Evolutionary conservation across 2,888 invertebrate genomes (phyloP).

Genomic region (Dorcus parallelipipedus): DNA sequence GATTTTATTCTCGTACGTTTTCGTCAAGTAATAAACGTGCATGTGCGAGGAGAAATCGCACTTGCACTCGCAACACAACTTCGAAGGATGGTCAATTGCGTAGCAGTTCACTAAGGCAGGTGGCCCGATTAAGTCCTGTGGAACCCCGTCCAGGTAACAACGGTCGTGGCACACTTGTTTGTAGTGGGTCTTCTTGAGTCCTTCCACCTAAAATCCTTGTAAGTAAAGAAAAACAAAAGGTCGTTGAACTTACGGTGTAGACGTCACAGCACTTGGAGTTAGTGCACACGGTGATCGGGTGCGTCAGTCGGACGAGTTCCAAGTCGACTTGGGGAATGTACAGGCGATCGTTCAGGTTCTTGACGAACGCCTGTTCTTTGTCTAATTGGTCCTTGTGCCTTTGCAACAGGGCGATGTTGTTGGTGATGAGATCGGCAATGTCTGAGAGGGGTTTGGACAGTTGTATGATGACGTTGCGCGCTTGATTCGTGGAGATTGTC

Average conservation of each 20-base stretch:
- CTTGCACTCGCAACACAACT: constrained; percentile 32
- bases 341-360: constrained; percentile 16
- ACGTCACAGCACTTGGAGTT: constrained; percentile 25
- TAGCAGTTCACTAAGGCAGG: constrained; percentile 36
- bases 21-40: constrained; percentile 42
- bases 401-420: constrained; percentile 36
- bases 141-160: constrained; percentile 38
- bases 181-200: constrained; percentile 36
- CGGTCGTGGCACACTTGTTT: constrained; percentile 41
- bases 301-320: constrained; percentile 9
- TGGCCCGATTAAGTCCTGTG: constrained; percentile 38
- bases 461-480: constrained; percentile 37
- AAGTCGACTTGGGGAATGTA: constrained; percentile 23
- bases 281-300: constrained; percentile 27
- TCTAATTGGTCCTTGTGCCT: constrained; percentile 28
- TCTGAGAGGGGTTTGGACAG: constrained; percentile 42
- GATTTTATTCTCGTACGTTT: constrained; percentile 31
- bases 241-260: constrained; percentile 16
- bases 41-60: constrained; percentile 40
- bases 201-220: constrained; percentile 28
- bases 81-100: constrained; percentile 31
- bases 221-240: too few species aligned
- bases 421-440: constrained; percentile 39
- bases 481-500: constrained; percentile 41
- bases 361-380: constrained; percentile 16